A percentile compares a stretch with the other conserved stretches of the same genome.
Evolutionary conservation across 1,140 invertebrate genomes (phyloP).

Genomic region (Hetaerina americana): DNA sequence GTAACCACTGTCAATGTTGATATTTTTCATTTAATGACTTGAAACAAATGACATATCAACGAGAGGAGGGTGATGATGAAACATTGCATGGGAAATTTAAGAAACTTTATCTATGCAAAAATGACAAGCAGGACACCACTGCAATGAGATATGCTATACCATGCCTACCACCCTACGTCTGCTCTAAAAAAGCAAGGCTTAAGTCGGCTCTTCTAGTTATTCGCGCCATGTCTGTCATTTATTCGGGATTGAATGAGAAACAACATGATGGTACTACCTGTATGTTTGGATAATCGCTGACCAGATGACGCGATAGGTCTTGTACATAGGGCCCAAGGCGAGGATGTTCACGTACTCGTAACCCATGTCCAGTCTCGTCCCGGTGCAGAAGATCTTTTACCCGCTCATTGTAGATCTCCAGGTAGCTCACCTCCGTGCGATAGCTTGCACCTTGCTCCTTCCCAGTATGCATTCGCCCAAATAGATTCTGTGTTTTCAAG

Average conservation of each 20-base stretch:
- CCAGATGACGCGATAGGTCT: slow-evolving; percentile 72
- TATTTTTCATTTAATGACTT: too few relatives aligned
- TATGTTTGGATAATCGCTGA: slow-evolving; percentile 73
- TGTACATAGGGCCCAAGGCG: slow-evolving; percentile 87
- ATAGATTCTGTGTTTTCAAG: too few relatives aligned
- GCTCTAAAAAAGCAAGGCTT: too few relatives aligned
- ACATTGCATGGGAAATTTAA: too few relatives aligned
- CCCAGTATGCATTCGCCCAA: slow-evolving; percentile 36
- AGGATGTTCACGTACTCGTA: slow-evolving; percentile 85
- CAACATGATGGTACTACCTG: slow-evolving; percentile 37
- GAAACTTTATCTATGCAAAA: too few relatives aligned
- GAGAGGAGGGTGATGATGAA: too few relatives aligned
- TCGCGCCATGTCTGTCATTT: slow-evolving; percentile 4
- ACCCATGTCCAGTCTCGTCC: slow-evolving; percentile 45
- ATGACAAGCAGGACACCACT: too few relatives aligned
- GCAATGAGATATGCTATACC: too few relatives aligned
- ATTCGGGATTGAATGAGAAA: slow-evolving; percentile 4
- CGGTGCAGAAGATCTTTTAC: slow-evolving; percentile 72
- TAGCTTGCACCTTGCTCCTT: slow-evolving; percentile 71
- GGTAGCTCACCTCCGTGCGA: slow-evolving; percentile 68
- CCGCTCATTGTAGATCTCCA: slow-evolving; percentile 87
- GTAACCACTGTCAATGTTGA: too few relatives aligned
- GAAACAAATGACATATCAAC: too few relatives aligned
- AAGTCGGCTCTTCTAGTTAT: too few relatives aligned
- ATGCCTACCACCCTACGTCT: too few relatives aligned